Evolutionary conservation across 2,888 invertebrate species (phyloP).

Genomic region (Cantharis rustica): DNA sequence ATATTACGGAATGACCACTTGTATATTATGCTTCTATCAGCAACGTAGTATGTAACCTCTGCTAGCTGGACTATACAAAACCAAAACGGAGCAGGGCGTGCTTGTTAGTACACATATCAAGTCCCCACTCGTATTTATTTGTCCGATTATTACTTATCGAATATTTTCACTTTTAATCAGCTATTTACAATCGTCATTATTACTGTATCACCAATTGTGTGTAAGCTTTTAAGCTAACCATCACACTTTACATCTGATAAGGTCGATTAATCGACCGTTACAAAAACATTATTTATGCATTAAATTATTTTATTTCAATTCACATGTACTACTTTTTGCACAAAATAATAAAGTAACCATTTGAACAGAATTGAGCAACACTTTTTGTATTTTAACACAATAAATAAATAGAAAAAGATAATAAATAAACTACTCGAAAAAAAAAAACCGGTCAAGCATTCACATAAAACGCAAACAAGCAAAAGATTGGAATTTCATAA

Average conservation of each 20-base stretch:
- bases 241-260: background rate
- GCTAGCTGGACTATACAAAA: conserved; percentile 21
- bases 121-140: conserved; percentile 1
- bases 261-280: background rate
- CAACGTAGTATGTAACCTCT: conserved; percentile 17
- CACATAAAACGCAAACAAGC: background rate
- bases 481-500: too few species aligned
- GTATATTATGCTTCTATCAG: background rate
- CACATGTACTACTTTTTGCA: background rate
- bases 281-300: background rate
- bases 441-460: background rate
- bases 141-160: background rate
- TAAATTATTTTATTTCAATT: background rate
- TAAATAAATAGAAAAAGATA: too few species aligned
- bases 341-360: background rate
- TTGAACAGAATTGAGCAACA: background rate
- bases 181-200: background rate
- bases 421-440: background rate
- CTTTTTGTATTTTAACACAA: background rate
- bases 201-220: background rate
- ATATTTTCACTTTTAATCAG: background rate
- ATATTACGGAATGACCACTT: background rate
- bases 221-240: background rate
- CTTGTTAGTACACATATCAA: background rate
- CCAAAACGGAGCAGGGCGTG: background rate